A percentile compares a stretch with the other conserved stretches of the same genome.
These are phyloP conservation scores for Autographa gamma DNA, from an alignment of 2,888 invertebrate genomes.

Conservation along the genomic window DNA sequence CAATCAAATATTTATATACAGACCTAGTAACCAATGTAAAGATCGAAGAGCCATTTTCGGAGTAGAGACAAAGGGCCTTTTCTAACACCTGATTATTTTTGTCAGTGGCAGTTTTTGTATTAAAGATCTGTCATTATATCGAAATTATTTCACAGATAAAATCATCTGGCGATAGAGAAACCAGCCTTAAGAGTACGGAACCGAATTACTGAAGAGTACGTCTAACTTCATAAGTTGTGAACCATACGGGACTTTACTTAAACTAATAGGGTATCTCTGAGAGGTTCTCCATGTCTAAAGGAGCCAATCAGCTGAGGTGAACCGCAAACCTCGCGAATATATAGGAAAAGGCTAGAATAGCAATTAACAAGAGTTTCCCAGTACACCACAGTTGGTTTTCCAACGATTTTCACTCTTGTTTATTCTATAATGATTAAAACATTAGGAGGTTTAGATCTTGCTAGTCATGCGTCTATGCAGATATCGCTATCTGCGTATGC, in stretches of 20 bases:
- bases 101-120: too few species aligned
- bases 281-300: slow-evolving; percentile 24
- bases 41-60: too few species aligned
- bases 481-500: slow-evolving; percentile 32
- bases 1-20: not conserved
- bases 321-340: slow-evolving; percentile 39
- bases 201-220: not conserved
- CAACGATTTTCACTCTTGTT: slow-evolving; percentile 42
- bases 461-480: slow-evolving; percentile 39
- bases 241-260: slow-evolving; percentile 33
- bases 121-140: too few species aligned
- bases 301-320: slow-evolving; percentile 38
- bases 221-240: slow-evolving; percentile 19
- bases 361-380: slow-evolving; percentile 44
- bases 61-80: too few species aligned
- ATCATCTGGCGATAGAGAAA: too few species aligned
- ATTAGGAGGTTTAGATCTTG: slow-evolving; percentile 33
- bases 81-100: too few species aligned
- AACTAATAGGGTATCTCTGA: slow-evolving; percentile 36
- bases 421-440: slow-evolving; percentile 49
- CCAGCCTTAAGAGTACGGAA: too few species aligned
- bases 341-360: slow-evolving; percentile 29
- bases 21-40: too few species aligned
- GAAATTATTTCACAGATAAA: too few species aligned
- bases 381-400: slow-evolving; percentile 27